Conservation (phyloP, 2,888 invertebrate genomes). For the Formica aserva region DNA sequence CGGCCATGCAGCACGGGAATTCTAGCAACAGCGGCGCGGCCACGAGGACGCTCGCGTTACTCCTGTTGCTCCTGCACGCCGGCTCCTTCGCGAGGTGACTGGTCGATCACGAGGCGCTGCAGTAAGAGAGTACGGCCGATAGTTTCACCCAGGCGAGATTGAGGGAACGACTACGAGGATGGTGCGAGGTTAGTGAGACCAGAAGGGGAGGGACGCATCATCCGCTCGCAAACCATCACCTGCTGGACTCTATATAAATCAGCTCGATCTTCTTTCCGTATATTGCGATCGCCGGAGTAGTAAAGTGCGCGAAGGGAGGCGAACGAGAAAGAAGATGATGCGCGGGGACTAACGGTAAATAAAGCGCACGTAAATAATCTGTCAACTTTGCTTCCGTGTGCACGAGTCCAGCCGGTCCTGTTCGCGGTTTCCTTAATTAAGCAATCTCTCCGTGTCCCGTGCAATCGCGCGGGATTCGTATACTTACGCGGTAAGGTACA, state of each 20-base stretch:
- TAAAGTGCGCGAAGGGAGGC: slow-evolving; percentile 39
- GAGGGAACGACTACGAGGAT: slow-evolving; percentile 32
- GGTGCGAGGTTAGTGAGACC: neutral
- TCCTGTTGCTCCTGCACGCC: slow-evolving; percentile 81
- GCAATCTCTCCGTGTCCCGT: neutral
- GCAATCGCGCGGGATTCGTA: neutral
- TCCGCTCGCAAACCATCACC: slow-evolving; percentile 54
- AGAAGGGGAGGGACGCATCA: slow-evolving; percentile 4
- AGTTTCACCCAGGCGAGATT: slow-evolving; percentile 57
- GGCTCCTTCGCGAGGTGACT: slow-evolving; percentile 84
- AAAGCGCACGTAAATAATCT: neutral
- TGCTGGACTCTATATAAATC: slow-evolving; percentile 60
- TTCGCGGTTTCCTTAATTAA: slow-evolving; percentile 14
- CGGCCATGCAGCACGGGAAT: slow-evolving; percentile 87
- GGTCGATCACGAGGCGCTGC: slow-evolving; percentile 74
- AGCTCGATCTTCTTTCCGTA: slow-evolving; percentile 58
- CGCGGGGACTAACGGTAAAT: neutral
- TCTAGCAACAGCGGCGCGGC: slow-evolving; percentile 85
- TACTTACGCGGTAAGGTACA: neutral
- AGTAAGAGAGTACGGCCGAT: slow-evolving; percentile 63
- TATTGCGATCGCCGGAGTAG: slow-evolving; percentile 33
- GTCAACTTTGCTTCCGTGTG: slow-evolving; percentile 20
- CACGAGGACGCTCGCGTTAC: slow-evolving; percentile 82
- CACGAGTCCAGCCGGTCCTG: neutral
- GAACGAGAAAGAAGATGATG: slow-evolving; percentile 19